Evolutionary conservation across 2,113 vertebrate species (phyloP), one percentile per base, ranked within the genome.

Genomic region (Sinosuthora webbiana): DNA sequence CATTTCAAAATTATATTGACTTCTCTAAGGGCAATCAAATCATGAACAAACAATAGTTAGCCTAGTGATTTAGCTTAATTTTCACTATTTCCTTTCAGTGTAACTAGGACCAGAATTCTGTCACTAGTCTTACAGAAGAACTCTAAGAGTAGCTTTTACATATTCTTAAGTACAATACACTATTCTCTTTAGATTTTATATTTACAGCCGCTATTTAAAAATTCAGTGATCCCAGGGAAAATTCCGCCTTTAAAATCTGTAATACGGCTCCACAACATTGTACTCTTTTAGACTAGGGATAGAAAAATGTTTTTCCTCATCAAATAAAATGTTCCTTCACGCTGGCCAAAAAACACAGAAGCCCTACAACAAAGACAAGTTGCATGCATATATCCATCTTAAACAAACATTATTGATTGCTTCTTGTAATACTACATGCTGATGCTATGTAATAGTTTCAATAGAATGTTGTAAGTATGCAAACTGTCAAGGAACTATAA

Each of bases 161-260:
- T 83, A 92, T 88, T 70, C 49, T 86, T 70, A 93, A 86, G 62
- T 78, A 96, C 42, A 93, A 87, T 78, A 70, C 13, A 64, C n/a
- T 86, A 28, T 90, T 87, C 59, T 86, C 53, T 89, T 92, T 57
- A 75, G 45, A 81, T 89, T 76, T 87, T 86, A 25, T 80, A 92
- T 87, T 86, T 93, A 90, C 52, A 70, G 55, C 39, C 70, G 13
- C 52, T 93, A 78, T 83, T 95, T 87, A 94, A 96, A 94, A 96
- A 92, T 78, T 89, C 83, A 93, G 27, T 3, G 7, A 92, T 57
- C 28, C 35, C 69, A 64, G 41, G 30, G 83, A 90, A 64, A 37
- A 82, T 84, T 90, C 49, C 82, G 57, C 53, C 59, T 93, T 88
- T 78, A 92, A 95, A 92, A 88, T 81, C 56, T 64, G 52, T 87